Base-by-base conservation (phyloP, 1,140 invertebrate species). In the Pseudoatta argentina region DNA sequence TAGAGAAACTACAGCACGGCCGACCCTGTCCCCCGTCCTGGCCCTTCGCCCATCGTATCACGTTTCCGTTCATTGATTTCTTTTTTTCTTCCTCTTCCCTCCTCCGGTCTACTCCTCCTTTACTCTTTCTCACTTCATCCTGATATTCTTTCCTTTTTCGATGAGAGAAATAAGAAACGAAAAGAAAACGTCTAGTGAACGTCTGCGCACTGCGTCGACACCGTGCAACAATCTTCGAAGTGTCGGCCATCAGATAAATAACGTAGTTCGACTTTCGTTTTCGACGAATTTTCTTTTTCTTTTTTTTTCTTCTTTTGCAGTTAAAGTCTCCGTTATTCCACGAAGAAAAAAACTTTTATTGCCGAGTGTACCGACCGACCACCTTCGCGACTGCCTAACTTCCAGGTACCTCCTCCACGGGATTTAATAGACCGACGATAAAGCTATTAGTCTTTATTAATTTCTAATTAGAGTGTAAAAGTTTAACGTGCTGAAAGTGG, bases 371-470 rank as follows among this genome's bases (percentile, higher is more conserved):
- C 75, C 24, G 34, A 71, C 44, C 44, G 59, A 59, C 44, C 16
- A 71, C 59, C 83, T 81, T 76, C 69, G 63, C 79, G 63, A 88
- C 81, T 66, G 82, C 30, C 61, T 83, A 88, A 81, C 86, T 73
- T 81, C 72, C 21, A 44, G 39, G 61, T 12, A 51, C 39, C 67
- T 10, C 48, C 53, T 64, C 57, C 59, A 48, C 78, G 67, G 81
- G 73, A 89, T 91, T 92, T 93, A 93, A 93, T 93, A 91, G 92
- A 89, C 91, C 66, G 82, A 73, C 91, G 88, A 91, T 92, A 92
- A 93, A 93, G 91, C 92, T 92, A 91, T 93, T 93, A 93, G 92
- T 92, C 92, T 92, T 91, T 92, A 93, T 93, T 93, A 93, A 93
- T 93, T 92, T 88, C 85, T 91, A 92, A 93, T 93, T 92, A 93